Conservation (phyloP, 2,888 invertebrate genomes). For the Ernsta delagoae region DNA sequence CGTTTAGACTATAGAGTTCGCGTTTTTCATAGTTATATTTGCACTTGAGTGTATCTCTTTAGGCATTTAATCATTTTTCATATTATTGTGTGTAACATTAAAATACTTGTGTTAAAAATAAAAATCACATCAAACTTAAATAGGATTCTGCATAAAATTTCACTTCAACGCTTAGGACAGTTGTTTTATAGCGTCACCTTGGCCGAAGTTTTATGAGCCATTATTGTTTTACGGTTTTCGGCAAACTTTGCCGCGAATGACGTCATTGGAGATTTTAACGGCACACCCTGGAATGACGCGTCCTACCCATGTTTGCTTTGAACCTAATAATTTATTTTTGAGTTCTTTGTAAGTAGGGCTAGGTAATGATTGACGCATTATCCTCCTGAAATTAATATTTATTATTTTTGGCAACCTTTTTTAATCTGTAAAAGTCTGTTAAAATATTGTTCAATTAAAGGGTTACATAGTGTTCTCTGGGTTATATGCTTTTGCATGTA, state of each 20-base stretch:
- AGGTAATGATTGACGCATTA: background rate
- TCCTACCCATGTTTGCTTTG: conserved; percentile 9
- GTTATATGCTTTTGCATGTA: too few relatives aligned
- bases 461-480: background rate
- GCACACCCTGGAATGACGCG: conserved; percentile 15
- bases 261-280: conserved; percentile 33
- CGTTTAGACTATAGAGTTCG: too few relatives aligned
- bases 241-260: conserved; percentile 38
- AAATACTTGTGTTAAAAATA: too few relatives aligned
- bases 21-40: too few relatives aligned
- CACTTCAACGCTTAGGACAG: conserved; percentile 21
- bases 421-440: too few relatives aligned
- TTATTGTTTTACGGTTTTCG: conserved; percentile 48
- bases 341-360: too few relatives aligned
- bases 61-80: too few relatives aligned
- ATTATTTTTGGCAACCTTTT: too few relatives aligned
- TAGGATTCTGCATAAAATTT: conserved; percentile 21
- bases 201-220: conserved; percentile 47
- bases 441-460: too few relatives aligned
- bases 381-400: too few relatives aligned
- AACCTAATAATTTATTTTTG: background rate
- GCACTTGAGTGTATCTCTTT: too few relatives aligned
- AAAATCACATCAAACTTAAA: conserved; percentile 9
- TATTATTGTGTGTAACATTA: too few relatives aligned
- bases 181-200: conserved; percentile 44